Conservation (phyloP, 2,888 invertebrate species). For the Nemapogon koenigi region DNA sequence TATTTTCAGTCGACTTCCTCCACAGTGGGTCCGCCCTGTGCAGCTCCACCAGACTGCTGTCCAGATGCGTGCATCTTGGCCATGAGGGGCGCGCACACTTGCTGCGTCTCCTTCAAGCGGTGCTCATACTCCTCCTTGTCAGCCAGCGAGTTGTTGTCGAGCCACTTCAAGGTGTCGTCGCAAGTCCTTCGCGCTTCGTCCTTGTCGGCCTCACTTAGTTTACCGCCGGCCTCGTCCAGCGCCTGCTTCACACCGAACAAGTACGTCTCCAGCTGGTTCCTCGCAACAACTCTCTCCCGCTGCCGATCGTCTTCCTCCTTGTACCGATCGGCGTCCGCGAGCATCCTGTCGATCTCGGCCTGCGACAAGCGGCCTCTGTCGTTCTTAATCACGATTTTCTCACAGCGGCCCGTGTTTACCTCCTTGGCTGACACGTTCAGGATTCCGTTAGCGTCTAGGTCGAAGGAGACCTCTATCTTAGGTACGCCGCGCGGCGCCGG, state of each 20-base stretch:
- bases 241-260: constrained; percentile 75
- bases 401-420: constrained; percentile 69
- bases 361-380: constrained; percentile 82
- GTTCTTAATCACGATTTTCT: constrained; percentile 82
- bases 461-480: constrained; percentile 75
- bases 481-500: constrained; percentile 74
- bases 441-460: constrained; percentile 80
- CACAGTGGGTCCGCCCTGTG: constrained; percentile 29
- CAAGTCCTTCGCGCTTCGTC: constrained; percentile 57
- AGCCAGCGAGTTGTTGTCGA: constrained; percentile 71
- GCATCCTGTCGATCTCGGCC: constrained; percentile 82
- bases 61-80: constrained; percentile 64
- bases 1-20: constrained; percentile 39
- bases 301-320: constrained; percentile 76
- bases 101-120: constrained; percentile 65
- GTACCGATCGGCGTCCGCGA: constrained; percentile 76
- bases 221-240: constrained; percentile 65
- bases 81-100: constrained; percentile 63
- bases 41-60: constrained; percentile 12
- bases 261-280: constrained; percentile 77
- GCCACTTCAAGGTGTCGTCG: constrained; percentile 71
- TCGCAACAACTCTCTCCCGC: constrained; percentile 69
- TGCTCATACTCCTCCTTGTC: constrained; percentile 71
- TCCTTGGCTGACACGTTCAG: constrained; percentile 84
- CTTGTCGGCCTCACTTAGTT: constrained; percentile 70